Base-by-base conservation (phyloP, 2,797 vertebrate genomes). In the Corythornis leucogaster region DNA sequence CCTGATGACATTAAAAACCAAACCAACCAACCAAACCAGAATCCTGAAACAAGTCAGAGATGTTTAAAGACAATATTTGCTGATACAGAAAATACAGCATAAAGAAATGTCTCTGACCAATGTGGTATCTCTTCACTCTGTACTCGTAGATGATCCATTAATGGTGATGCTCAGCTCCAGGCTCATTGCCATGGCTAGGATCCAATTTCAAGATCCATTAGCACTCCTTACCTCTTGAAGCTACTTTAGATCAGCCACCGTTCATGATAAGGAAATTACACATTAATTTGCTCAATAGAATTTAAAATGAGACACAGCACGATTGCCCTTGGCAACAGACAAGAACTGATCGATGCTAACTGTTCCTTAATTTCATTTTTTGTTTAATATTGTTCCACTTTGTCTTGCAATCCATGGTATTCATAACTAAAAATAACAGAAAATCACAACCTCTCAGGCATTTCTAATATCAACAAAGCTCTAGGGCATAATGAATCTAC, bases 251-350 rank as follows among this genome's bases (percentile, higher is more conserved):
- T 89, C 68, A 93, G 46, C 21, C 61, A 64, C 9, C 82, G 61
- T n/a, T 96, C 53, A 78, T 64, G 83, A 92, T 92, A 96, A 93
- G 76, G 80, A 95, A 95, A 95, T 85, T 92, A 75, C 50, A 71
- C 80, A 90, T 89, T 95, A 67, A 87, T 95, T 95, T 92, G n/a
- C 45, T 94, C 54, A 91, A 86, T 30, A 88, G 77, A 95, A 92
- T 94, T 90, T 80, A 78, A 89, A 96, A 92, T 85, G 80, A 89
- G 58, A 57, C 35, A 73, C 38, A 63, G 46, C 77, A 90, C 91
- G 87, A 82, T 50, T 93, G 74, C 80, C 76, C 55, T 76, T 95
- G 84, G 96, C 94, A 96, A 86, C 85, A 90, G 87, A 89, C 87
- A 62, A 33, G 54, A 93, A 64, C 81, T 43, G 79, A 90, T 96